These are phyloP conservation scores for Macaria notata DNA, from an alignment of 2,888 invertebrate species.

Conservation along the genomic window DNA sequence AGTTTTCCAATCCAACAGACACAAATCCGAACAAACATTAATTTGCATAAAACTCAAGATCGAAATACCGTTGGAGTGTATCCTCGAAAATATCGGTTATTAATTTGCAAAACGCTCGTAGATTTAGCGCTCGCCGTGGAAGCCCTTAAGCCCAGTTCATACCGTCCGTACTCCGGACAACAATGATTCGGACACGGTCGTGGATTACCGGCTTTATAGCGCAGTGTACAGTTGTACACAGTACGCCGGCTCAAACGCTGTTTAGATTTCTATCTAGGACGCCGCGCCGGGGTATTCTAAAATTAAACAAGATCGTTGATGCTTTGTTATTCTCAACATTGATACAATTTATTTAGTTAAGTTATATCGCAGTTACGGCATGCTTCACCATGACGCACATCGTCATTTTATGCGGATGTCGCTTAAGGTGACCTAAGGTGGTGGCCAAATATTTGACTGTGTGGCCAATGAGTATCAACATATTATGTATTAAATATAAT, in stretches of 20 bases:
- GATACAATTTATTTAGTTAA: too few species aligned
- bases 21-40: not conserved
- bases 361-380: too few species aligned
- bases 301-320: too few species aligned
- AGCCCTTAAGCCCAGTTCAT: constrained; percentile 66
- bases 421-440: too few species aligned
- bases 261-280: not conserved
- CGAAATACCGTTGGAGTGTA: constrained; percentile 1
- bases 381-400: too few species aligned
- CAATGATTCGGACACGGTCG: constrained; percentile 61
- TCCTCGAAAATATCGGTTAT: constrained; percentile 52
- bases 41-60: constrained; percentile 1
- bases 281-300: too few species aligned
- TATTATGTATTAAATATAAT: too few species aligned
- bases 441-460: too few species aligned
- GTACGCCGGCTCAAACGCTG: not conserved
- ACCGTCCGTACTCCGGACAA: constrained; percentile 56
- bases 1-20: not conserved
- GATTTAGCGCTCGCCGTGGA: constrained; percentile 48
- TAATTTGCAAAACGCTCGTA: constrained; percentile 68
- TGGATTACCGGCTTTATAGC: constrained; percentile 59
- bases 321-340: too few species aligned
- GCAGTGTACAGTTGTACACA: constrained; percentile 2
- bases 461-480: too few species aligned
- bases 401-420: too few species aligned